A percentile compares a stretch with the other conserved stretches of the same genome.
phyloP scores from a whole-genome alignment of 2,113 vertebrate genomes.

The Xyrauchen texanus region DNA sequence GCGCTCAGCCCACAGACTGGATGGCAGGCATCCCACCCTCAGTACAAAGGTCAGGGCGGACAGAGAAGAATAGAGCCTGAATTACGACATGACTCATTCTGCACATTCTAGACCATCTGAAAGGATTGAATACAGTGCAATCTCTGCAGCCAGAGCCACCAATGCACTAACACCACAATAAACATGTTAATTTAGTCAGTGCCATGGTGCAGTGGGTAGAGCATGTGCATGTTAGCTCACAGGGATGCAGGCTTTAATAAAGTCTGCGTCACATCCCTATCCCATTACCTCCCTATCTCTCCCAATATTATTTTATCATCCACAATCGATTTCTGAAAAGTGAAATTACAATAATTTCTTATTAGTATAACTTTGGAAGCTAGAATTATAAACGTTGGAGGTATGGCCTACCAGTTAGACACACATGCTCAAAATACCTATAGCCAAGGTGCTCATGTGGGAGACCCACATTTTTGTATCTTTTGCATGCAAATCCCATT shows the following conservation, averaged over 20 bases:
- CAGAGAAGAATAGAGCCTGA: slow-evolving; percentile 65
- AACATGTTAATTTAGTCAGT: background rate
- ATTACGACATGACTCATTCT: slow-evolving; percentile 61
- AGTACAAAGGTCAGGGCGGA: slow-evolving; percentile 67
- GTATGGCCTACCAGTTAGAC: background rate
- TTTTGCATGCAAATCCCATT: no score
- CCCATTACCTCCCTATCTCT: no score
- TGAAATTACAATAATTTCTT: no score
- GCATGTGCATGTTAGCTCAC: background rate
- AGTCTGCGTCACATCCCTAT: background rate
- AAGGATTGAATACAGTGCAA: slow-evolving; percentile 11
- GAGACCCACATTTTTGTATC: background rate
- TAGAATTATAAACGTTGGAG: background rate
- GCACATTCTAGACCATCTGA: slow-evolving; percentile 40
- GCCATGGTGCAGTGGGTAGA: background rate
- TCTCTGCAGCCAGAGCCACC: slow-evolving; percentile 26
- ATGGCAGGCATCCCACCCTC: slow-evolving; percentile 45
- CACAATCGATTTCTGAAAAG: no score
- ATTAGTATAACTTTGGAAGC: no score
- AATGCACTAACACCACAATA: slow-evolving; percentile 1
- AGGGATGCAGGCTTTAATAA: background rate
- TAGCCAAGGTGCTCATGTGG: background rate
- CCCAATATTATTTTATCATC: no score
- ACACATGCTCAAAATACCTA: background rate
- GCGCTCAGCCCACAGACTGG: slow-evolving; percentile 47